Percentiles rank a stretch among this genome's conserved stretches.
These are phyloP conservation scores for Acrocephalus arundinaceus DNA, from an alignment of 2,113 vertebrate species.

Conservation along the genomic window DNA sequence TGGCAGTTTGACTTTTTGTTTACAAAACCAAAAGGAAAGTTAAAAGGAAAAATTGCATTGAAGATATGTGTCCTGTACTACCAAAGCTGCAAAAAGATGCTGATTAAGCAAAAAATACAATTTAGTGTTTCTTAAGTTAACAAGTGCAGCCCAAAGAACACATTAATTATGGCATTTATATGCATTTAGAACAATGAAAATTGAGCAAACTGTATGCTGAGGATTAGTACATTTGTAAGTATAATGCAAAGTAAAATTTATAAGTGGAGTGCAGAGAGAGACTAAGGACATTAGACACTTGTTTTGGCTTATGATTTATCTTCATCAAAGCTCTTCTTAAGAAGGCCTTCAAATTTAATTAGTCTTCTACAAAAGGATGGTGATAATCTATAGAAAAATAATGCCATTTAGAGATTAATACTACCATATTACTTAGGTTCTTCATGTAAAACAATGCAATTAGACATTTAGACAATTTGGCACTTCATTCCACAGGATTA, in stretches of 20 bases:
- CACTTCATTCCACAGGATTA: neutral
- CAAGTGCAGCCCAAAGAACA: neutral
- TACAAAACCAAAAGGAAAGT: neutral
- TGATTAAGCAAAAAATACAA: neutral
- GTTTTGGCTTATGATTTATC: neutral
- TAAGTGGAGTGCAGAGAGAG: neutral
- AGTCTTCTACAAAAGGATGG: neutral
- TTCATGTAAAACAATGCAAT: neutral
- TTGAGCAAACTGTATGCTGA: neutral
- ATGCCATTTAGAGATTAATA: neutral
- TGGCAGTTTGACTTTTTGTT: neutral
- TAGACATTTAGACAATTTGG: neutral
- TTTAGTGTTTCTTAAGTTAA: neutral
- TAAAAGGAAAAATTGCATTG: neutral
- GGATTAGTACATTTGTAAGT: neutral
- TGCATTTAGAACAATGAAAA: neutral
- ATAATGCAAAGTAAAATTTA: neutral
- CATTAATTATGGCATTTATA: neutral
- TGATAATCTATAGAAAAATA: neutral
- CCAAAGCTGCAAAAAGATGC: neutral
- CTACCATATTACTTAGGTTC: neutral
- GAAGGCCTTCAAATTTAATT: neutral
- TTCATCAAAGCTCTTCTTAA: neutral
- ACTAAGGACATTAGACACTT: neutral
- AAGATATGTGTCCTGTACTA: neutral